A percentile compares a stretch with the other conserved stretches of the same genome.
Evolutionary conservation across 2,113 vertebrate species (phyloP).

Genomic region (Australoheros scitulus): DNA sequence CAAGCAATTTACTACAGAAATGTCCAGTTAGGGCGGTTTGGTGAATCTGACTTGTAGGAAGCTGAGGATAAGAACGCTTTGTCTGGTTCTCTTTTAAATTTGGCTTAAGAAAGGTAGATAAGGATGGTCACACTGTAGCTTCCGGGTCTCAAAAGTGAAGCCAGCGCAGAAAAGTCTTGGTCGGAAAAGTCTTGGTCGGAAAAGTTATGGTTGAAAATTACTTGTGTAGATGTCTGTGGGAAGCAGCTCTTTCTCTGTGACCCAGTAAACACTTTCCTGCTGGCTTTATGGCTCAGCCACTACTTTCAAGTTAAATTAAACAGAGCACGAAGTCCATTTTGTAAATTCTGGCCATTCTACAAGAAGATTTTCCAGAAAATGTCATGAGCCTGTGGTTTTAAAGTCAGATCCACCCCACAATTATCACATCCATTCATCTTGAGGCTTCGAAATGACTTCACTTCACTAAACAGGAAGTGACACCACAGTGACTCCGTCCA

Average conservation of each 20-base stretch:
- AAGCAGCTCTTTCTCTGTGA: neutral
- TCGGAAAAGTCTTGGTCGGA: no score
- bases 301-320: neutral
- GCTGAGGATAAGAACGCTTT: neutral
- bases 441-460: neutral
- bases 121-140: neutral
- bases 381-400: neutral
- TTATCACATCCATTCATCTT: neutral
- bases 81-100: neutral
- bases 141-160: neutral
- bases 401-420: neutral
- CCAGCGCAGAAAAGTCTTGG: neutral
- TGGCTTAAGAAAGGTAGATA: neutral
- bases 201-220: neutral
- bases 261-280: neutral
- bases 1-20: neutral
- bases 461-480: neutral
- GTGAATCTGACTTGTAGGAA: no score
- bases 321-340: neutral
- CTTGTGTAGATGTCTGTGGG: neutral
- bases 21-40: neutral
- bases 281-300: neutral
- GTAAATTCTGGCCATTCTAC: neutral
- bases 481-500: neutral
- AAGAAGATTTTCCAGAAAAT: neutral